These are phyloP conservation scores for Xestia ashworthii DNA, from an alignment of 2,888 invertebrate species.

Conservation along the genomic window DNA sequence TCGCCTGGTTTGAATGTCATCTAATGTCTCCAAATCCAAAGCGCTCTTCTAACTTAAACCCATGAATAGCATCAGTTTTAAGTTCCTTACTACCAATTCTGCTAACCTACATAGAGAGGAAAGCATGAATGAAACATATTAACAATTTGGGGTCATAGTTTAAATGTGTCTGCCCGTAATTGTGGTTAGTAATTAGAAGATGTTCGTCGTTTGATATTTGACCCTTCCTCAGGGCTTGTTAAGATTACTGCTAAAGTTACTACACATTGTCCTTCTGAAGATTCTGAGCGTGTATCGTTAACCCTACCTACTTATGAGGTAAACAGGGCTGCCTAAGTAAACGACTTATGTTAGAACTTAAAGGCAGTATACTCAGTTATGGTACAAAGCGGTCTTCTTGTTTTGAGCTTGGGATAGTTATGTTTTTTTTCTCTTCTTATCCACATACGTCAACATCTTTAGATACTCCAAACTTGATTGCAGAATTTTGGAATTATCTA, in stretches of 20 bases:
- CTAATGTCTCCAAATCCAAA: slow-evolving; percentile 15
- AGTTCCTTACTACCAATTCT: slow-evolving; percentile 32
- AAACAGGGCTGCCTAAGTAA: slow-evolving; percentile 47
- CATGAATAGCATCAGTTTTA: slow-evolving; percentile 16
- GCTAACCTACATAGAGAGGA: slow-evolving; percentile 31
- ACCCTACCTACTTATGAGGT: slow-evolving; percentile 43
- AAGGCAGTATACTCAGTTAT: slow-evolving; percentile 6
- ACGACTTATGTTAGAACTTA: slow-evolving; percentile 37
- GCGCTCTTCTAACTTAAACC: slow-evolving; percentile 9
- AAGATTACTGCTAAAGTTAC: slow-evolving; percentile 55
- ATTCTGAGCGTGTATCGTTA: slow-evolving; percentile 47
- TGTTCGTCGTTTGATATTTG: slow-evolving; percentile 62
- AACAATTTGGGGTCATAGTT: slow-evolving; percentile 64
- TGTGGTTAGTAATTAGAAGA: slow-evolving; percentile 64
- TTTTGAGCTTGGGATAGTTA: background rate
- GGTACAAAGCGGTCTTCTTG: background rate
- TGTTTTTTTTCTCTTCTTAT: background rate
- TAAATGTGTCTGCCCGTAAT: slow-evolving; percentile 58
- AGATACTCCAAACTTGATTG: background rate
- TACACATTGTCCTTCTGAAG: slow-evolving; percentile 35
- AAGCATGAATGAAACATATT: slow-evolving; percentile 49
- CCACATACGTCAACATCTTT: background rate
- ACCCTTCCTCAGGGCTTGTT: slow-evolving; percentile 60
- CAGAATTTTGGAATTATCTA: background rate
- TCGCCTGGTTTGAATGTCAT: background rate